These are phyloP conservation scores for Caenorhabditis afra DNA, from an alignment of 2,888 invertebrate genomes.

Conservation along the genomic window DNA sequence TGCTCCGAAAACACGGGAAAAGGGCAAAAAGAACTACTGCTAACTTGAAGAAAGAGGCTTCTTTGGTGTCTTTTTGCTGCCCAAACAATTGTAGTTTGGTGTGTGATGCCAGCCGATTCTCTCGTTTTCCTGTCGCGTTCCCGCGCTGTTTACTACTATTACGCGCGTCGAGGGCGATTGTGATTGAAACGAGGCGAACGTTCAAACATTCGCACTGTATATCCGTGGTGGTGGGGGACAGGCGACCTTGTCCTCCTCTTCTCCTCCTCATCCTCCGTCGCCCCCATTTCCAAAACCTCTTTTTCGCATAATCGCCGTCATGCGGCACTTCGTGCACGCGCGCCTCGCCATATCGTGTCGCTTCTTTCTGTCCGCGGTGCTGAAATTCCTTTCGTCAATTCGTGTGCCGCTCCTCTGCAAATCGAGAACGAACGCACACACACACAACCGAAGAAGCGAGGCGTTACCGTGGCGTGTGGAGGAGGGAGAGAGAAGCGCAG, in stretches of 20 bases:
- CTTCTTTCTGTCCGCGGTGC: too few species aligned
- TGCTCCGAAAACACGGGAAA: too few species aligned
- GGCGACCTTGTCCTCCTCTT: slow-evolving; percentile 7
- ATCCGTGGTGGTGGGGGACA: too few species aligned
- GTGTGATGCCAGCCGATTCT: neutral
- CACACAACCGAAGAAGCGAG: too few species aligned
- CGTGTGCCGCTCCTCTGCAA: slow-evolving; percentile 4
- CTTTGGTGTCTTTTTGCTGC: neutral
- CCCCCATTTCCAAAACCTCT: neutral
- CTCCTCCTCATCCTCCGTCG: neutral
- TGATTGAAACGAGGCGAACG: neutral
- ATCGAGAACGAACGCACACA: neutral
- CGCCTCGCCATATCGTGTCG: too few species aligned
- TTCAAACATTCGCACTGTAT: neutral
- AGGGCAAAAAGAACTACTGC: too few species aligned
- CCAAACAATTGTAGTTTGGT: neutral
- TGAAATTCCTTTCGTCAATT: neutral
- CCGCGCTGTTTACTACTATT: too few species aligned
- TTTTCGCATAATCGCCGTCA: slow-evolving; percentile 15
- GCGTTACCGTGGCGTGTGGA: neutral
- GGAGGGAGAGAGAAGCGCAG: slow-evolving; percentile 4
- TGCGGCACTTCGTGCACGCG: too few species aligned
- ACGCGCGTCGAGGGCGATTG: too few species aligned
- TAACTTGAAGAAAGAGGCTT: too few species aligned
- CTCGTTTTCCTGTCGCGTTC: too few species aligned